These are phyloP conservation scores for Agonopterix alstromeriana DNA, from an alignment of 2,888 invertebrate genomes.

Conservation along the genomic window DNA sequence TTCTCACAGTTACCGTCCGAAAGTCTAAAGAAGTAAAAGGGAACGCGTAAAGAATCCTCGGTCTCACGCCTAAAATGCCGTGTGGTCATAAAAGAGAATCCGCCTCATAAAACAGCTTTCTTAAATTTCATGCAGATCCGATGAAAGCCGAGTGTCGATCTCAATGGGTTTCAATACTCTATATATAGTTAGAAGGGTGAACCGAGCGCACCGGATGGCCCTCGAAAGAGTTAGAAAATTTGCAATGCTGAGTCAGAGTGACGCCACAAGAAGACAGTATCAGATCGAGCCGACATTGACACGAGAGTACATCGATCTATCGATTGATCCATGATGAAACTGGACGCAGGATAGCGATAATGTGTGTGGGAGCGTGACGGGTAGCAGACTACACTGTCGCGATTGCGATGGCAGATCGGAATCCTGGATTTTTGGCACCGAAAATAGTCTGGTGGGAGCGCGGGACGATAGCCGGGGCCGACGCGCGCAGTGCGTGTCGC, in stretches of 20 bases:
- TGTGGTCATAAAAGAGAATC: too few species aligned
- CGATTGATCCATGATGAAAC: background rate
- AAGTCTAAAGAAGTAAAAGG: too few species aligned
- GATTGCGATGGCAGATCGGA: constrained; percentile 53
- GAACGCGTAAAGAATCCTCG: too few species aligned
- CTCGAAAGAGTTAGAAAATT: constrained; percentile 25
- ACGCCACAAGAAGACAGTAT: constrained; percentile 18
- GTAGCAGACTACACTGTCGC: constrained; percentile 34
- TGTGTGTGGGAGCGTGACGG: constrained; percentile 45
- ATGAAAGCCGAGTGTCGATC: constrained; percentile 18
- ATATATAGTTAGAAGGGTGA: constrained; percentile 25
- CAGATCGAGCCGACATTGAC: constrained; percentile 28
- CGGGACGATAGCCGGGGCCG: constrained; percentile 53
- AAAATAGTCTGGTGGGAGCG: constrained; percentile 72
- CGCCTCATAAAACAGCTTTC: background rate
- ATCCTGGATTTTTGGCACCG: constrained; percentile 74
- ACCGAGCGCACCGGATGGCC: constrained; percentile 22
- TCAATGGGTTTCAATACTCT: constrained; percentile 22
- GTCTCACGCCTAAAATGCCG: too few species aligned
- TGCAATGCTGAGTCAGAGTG: constrained; percentile 18
- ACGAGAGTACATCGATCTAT: constrained; percentile 28
- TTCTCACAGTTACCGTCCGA: too few species aligned
- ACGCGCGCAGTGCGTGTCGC: constrained; percentile 72
- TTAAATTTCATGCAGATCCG: constrained; percentile 3
- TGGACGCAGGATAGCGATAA: background rate